A percentile compares a stretch with the other conserved stretches of the same genome.
phyloP scores from a whole-genome alignment of 2,888 invertebrate genomes.

The Agonum fuliginosum region DNA sequence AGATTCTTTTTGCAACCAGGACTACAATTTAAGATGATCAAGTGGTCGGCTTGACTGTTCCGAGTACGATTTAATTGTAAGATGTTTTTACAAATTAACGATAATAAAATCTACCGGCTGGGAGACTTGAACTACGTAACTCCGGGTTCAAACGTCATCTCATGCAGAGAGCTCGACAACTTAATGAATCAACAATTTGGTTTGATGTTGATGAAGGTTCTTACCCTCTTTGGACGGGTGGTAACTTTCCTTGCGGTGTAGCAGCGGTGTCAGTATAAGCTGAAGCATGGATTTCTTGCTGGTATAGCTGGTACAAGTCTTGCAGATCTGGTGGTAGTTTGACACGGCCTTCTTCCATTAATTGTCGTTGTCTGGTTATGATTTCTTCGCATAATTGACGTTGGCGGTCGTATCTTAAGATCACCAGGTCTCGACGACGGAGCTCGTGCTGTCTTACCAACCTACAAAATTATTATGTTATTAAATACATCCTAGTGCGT shows the following conservation, averaged over 20 bases:
- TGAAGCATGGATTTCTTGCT: constrained; percentile 90
- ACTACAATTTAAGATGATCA: no score
- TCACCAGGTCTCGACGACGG: constrained; percentile 86
- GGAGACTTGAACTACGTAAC: no score
- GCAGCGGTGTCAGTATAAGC: constrained; percentile 81
- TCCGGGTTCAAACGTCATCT: no score
- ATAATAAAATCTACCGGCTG: no score
- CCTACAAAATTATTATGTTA: constrained; percentile 3
- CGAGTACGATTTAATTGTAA: no score
- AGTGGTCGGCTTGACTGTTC: no score
- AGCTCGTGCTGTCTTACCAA: constrained; percentile 91
- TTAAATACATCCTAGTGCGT: not conserved
- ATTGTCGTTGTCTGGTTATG: constrained; percentile 88
- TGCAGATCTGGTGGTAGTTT: constrained; percentile 84
- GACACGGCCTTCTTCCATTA: constrained; percentile 87
- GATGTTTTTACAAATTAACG: no score
- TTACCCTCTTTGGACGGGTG: constrained; percentile 80
- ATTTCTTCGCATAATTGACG: constrained; percentile 92
- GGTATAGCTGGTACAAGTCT: constrained; percentile 87
- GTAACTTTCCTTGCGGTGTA: constrained; percentile 76
- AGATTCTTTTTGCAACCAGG: no score
- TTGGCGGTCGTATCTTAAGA: constrained; percentile 89
- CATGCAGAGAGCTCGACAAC: no score
- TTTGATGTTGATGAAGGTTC: constrained; percentile 57
- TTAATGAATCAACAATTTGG: no score